Evolutionary conservation across 1,140 invertebrate species (phyloP), one percentile per base, ranked within the genome.

Genomic region (Gonioctena quinquepunctata): DNA sequence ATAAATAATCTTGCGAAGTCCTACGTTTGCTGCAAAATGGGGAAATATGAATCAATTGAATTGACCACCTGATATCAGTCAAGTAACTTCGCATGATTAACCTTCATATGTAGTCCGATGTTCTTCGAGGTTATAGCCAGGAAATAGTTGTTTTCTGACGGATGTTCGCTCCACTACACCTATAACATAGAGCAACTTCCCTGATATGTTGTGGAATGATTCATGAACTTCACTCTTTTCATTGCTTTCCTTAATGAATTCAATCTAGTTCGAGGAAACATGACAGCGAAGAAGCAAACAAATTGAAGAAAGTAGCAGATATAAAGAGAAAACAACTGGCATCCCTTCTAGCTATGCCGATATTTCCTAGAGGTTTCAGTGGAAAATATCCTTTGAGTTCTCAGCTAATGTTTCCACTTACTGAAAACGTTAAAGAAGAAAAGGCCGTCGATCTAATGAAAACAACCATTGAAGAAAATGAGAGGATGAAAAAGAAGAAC

Each of bases 321-420:
- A 72, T 80, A 1, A 89, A 88, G 80, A 86, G 87, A 75, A 84
- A 85, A 48, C 86, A 90, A 42, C 79, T 94, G 4, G 80, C 84
- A 3, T 57, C 79, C 3, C 75, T 93, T 13, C 76, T 94, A 22
- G 82, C 85, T 0, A 86, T 88, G 69, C 88, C 90, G 1, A 74
- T 94, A 7, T 90, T 91, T 73, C 89, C 89, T 0, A 87, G 85
- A 80, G 88, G 88, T 1, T 91, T 92, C 77, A 92, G 88, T 66
- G 91, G 89, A 64, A 93, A 90, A 77, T 93, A 90, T 2, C 86
- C 89, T 0, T 67, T 82, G 27, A 74, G 0, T 63, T 79, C 11
- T 67, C 52, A 3, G 62, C 19, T 3, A 62, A 26, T 5, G 8
- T 76, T 6, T 54, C 13, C 28, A 11, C n/a, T 49, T 3, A 56